These are phyloP conservation scores for Pterostichus madidus DNA, from an alignment of 2,888 invertebrate genomes.

Conservation along the genomic window DNA sequence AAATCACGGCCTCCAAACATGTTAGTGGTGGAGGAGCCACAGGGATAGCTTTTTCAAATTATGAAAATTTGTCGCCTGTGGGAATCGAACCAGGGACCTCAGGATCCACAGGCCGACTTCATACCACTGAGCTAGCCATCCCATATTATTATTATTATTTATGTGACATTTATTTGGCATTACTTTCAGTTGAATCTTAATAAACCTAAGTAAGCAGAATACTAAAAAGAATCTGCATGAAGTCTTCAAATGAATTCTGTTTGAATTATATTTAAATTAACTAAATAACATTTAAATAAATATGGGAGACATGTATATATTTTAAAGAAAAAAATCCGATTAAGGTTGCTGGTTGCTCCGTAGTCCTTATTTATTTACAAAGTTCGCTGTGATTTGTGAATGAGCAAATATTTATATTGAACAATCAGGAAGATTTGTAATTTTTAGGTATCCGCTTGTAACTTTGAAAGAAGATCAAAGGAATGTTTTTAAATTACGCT, in stretches of 20 bases:
- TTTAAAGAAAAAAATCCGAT: constrained; percentile 27
- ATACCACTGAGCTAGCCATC: no score
- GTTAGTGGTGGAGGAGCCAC: no score
- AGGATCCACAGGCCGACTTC: no score
- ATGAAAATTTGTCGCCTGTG: no score
- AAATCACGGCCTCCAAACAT: no score
- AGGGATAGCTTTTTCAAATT: no score
- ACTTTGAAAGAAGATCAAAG: constrained; percentile 38
- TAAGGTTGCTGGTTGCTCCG: constrained; percentile 8
- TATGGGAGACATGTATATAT: no score
- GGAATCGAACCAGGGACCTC: no score
- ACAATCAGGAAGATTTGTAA: constrained; percentile 40
- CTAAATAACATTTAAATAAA: no score
- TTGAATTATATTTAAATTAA: not conserved
- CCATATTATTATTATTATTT: no score
- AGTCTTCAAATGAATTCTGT: no score
- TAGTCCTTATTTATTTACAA: constrained; percentile 21
- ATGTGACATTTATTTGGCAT: constrained; percentile 38
- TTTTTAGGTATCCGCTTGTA: constrained; percentile 27
- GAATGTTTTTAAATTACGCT: constrained; percentile 22
- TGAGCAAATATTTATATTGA: constrained; percentile 29
- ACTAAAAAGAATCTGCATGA: not conserved
- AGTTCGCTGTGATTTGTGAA: not conserved
- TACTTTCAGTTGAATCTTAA: constrained; percentile 29
- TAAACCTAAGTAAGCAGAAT: constrained; percentile 1